These are phyloP conservation scores for Lineus longissimus DNA, from an alignment of 1,140 invertebrate genomes.

Conservation along the genomic window DNA sequence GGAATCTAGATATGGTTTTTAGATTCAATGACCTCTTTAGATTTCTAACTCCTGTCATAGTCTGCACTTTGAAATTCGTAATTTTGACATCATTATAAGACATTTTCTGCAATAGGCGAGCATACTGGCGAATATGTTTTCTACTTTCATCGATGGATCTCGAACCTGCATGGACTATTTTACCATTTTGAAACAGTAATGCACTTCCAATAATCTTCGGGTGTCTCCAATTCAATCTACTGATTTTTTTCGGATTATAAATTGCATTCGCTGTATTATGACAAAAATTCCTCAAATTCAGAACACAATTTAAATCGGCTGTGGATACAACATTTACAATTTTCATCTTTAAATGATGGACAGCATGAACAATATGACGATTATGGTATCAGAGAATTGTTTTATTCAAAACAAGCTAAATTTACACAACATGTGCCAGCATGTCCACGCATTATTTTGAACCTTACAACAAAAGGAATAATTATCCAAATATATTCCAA, in stretches of 20 bases:
- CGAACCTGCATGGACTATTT: neutral
- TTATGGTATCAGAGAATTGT: neutral
- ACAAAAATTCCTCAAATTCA: neutral
- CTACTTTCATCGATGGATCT: neutral
- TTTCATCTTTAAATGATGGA: neutral
- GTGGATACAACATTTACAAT: conserved; percentile 1
- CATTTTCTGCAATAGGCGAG: neutral
- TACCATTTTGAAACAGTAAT: neutral
- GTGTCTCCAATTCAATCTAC: conserved; percentile 3
- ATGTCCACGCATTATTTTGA: too few species aligned
- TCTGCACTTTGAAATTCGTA: neutral
- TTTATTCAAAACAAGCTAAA: too few species aligned
- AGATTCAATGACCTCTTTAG: too few species aligned
- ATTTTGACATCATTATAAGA: neutral
- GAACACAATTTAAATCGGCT: neutral
- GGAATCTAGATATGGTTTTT: too few species aligned
- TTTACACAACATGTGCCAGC: too few species aligned
- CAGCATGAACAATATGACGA: neutral
- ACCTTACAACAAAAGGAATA: too few species aligned
- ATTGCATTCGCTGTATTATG: neutral
- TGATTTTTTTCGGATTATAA: neutral
- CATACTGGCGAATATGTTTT: neutral
- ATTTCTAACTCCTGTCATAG: neutral
- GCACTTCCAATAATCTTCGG: neutral
- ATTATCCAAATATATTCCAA: too few species aligned